phyloP scores from a whole-genome alignment of 2,797 vertebrate species.

The Melanotaenia maccullochi region DNA sequence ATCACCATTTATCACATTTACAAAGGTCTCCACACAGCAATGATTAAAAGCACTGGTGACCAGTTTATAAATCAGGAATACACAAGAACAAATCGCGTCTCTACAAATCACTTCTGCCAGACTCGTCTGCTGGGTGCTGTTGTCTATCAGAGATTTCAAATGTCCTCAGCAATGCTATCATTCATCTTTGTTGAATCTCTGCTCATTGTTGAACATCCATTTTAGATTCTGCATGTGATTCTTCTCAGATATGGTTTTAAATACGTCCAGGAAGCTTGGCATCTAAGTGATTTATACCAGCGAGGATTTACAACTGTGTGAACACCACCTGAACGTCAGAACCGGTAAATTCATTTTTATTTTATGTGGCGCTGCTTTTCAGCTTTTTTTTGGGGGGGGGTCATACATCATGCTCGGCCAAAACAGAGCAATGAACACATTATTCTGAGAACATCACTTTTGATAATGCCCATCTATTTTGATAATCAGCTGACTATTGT shows the following conservation, averaged over 20 bases:
- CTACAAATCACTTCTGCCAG: slow-evolving; percentile 8
- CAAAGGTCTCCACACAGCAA: slow-evolving; percentile 57
- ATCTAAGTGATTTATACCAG: slow-evolving; percentile 55
- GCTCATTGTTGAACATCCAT: slow-evolving; percentile 19
- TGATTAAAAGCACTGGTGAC: slow-evolving; percentile 47
- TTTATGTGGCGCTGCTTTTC: slow-evolving; percentile 51
- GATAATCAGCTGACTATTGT: slow-evolving; percentile 73
- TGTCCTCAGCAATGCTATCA: slow-evolving; percentile 30
- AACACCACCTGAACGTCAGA: slow-evolving; percentile 52
- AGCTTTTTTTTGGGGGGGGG: slow-evolving; percentile 56
- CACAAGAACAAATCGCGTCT: slow-evolving; percentile 39
- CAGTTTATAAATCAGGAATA: slow-evolving; percentile 42
- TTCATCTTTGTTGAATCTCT: slow-evolving; percentile 5
- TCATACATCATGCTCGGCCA: slow-evolving; percentile 62
- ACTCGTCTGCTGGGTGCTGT: slow-evolving; percentile 6
- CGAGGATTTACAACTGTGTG: slow-evolving; percentile 58
- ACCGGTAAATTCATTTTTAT: slow-evolving; percentile 49
- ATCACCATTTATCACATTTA: slow-evolving; percentile 50
- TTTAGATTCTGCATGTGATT: slow-evolving; percentile 60
- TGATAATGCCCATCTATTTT: slow-evolving; percentile 78
- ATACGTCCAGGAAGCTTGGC: slow-evolving; percentile 40
- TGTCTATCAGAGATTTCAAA: slow-evolving; percentile 41
- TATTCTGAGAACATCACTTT: slow-evolving; percentile 70
- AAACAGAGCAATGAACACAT: slow-evolving; percentile 72
- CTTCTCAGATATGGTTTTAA: slow-evolving; percentile 31